Conservation (phyloP, 2,113 vertebrate genomes). For the Trinectes maculatus region DNA sequence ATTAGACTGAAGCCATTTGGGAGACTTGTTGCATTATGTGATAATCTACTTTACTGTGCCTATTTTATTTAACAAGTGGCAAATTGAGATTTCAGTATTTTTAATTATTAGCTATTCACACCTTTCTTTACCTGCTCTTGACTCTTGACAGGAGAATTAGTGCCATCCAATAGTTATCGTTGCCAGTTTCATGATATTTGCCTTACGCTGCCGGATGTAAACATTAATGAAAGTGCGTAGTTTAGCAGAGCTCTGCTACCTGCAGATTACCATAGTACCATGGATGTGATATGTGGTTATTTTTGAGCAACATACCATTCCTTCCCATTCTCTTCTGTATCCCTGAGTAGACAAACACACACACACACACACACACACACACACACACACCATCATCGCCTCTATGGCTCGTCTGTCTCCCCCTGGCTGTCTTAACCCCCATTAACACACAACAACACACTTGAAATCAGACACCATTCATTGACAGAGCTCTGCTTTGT, state of each 20-base stretch:
- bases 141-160: constrained; percentile 8
- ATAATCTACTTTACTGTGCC: background rate
- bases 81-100: background rate
- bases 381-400: background rate
- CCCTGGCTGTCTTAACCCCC: constrained; percentile 10
- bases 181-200: background rate
- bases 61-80: background rate
- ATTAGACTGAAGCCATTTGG: background rate
- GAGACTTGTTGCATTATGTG: background rate
- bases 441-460: constrained; percentile 28
- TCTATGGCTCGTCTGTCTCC: constrained; percentile 18
- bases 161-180: background rate
- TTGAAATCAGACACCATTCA: constrained; percentile 69
- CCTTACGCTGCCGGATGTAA: no score
- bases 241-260: no score
- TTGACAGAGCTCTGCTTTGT: constrained; percentile 78
- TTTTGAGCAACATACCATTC: constrained; percentile 36
- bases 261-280: no score
- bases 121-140: background rate
- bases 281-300: no score
- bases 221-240: no score
- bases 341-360: constrained; percentile 1
- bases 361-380: constrained; percentile 15
- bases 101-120: background rate
- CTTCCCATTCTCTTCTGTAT: constrained; percentile 16